A percentile compares a stretch with the other conserved stretches of the same genome.
Evolutionary conservation across 2,113 vertebrate genomes (phyloP).

Genomic region (Willisornis vidua): DNA sequence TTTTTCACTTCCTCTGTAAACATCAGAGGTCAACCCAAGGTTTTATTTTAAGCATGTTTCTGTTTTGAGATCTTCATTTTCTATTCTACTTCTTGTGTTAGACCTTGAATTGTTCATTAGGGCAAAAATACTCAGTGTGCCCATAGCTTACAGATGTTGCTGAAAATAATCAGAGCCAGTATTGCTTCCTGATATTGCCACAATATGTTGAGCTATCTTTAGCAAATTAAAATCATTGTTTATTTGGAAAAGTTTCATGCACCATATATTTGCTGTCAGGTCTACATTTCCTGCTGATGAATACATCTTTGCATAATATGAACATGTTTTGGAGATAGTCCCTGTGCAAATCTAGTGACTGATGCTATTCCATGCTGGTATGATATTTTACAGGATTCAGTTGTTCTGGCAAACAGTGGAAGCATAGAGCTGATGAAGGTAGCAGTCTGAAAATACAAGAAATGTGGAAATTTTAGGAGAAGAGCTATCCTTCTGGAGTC

Average conservation of each 20-base stretch:
- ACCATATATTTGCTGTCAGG: neutral
- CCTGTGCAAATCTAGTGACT: neutral
- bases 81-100: neutral
- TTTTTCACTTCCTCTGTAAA: neutral
- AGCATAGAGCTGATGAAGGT: neutral
- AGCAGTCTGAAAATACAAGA: neutral
- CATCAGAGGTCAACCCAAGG: neutral
- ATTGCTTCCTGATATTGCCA: neutral
- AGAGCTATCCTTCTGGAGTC: neutral
- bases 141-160: neutral
- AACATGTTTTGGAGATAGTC: neutral
- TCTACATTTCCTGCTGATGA: constrained; percentile 17
- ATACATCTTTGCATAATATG: neutral
- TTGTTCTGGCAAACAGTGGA: neutral
- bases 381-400: neutral
- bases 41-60: neutral
- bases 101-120: neutral
- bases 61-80: neutral
- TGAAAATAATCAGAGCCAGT: neutral
- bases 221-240: constrained; percentile 21
- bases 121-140: neutral
- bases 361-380: neutral
- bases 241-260: neutral
- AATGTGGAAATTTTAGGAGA: neutral
- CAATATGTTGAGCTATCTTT: neutral